Conservation (phyloP, 2,113 vertebrate genomes). For the Dasyurus viverrinus region DNA sequence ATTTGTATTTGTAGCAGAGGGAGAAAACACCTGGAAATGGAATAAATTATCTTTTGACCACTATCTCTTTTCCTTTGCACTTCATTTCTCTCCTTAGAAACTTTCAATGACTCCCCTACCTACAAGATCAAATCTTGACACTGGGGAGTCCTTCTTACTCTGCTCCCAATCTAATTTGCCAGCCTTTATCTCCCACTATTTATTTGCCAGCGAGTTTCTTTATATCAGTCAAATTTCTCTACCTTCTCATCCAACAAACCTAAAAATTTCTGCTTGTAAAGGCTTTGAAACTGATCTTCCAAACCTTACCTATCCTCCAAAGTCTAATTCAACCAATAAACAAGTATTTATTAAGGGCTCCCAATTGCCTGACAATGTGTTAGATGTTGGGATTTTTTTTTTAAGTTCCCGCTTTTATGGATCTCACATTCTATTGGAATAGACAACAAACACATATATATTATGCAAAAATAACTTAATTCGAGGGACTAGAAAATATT, state of each 20-base stretch:
- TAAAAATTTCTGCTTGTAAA: not conserved
- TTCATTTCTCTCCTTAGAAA: not conserved
- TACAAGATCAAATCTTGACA: not conserved
- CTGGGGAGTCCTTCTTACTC: not conserved
- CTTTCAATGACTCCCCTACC: not conserved
- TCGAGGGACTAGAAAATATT: not conserved
- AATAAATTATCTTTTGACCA: not conserved
- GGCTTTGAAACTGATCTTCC: not conserved
- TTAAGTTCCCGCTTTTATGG: not conserved
- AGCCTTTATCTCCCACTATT: not conserved
- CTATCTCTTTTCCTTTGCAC: not conserved
- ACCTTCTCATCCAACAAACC: not conserved
- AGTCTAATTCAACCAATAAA: not conserved
- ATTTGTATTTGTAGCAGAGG: not conserved
- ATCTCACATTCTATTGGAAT: not conserved
- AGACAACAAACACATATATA: not conserved
- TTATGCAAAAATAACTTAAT: not conserved
- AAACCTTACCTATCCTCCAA: not conserved
- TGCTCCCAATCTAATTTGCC: not conserved
- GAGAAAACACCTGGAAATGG: slow-evolving; percentile 27
- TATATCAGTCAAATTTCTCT: not conserved
- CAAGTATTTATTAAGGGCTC: not conserved
- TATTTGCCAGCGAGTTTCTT: not conserved
- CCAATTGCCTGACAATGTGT: not conserved
- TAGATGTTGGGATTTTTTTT: not conserved